These are phyloP conservation scores for Chrysaora quinquecirrha DNA, from an alignment of 30 jellyfish, hydroid and myxozoan genomes.

Conservation along the genomic window DNA sequence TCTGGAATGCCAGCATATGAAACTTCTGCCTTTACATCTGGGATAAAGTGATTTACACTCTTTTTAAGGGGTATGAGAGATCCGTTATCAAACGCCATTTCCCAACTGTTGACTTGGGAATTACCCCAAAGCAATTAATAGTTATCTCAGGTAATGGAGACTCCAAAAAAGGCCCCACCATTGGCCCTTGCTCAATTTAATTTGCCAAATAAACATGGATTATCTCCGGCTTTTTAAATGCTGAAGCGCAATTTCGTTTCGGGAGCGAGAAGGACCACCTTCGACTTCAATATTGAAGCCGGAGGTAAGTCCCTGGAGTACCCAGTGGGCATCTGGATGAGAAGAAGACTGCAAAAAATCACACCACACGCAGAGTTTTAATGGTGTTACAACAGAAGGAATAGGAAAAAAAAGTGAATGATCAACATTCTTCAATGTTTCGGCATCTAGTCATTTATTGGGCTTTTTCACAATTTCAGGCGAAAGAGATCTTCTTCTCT, in stretches of 20 bases:
- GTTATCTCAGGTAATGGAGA: constrained; percentile 42
- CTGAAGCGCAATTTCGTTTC: background rate
- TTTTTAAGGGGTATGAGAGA: constrained; percentile 59
- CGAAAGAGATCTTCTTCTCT: background rate
- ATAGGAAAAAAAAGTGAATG: background rate
- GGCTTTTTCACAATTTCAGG: background rate
- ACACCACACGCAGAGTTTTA: background rate
- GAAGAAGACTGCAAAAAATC: background rate
- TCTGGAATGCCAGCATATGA: constrained; percentile 68
- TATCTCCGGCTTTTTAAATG: background rate
- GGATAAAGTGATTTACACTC: constrained; percentile 60
- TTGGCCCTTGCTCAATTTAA: constrained; percentile 47
- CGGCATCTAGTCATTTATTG: background rate
- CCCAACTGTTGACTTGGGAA: constrained; percentile 56
- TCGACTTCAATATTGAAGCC: constrained; percentile 1
- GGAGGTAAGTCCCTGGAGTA: background rate
- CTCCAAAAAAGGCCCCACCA: constrained; percentile 57
- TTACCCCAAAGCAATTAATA: constrained; percentile 64
- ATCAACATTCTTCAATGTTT: background rate
- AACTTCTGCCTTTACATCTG: constrained; percentile 53
- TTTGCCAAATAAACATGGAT: constrained; percentile 30
- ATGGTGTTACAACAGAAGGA: background rate
- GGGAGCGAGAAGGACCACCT: background rate
- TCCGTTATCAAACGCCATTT: constrained; percentile 78
- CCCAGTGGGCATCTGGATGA: background rate